phyloP scores from a whole-genome alignment of 2,888 invertebrate genomes.

The Drosophila mimetica region DNA sequence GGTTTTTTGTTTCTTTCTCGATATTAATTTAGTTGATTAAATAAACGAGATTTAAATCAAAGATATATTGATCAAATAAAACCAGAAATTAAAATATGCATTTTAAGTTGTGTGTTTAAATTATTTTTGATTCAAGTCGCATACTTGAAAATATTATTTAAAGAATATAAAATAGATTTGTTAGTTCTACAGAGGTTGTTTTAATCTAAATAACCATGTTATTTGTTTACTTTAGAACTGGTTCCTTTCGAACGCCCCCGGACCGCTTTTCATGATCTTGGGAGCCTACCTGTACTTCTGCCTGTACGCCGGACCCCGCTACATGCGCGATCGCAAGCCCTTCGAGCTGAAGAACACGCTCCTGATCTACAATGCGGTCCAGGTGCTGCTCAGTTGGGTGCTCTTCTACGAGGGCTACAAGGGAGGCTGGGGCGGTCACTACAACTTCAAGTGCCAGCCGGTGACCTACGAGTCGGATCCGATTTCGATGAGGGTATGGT shows the following conservation, averaged over 20 bases:
- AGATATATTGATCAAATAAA: too few relatives aligned
- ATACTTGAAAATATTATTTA: too few relatives aligned
- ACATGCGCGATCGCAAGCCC: slow-evolving; percentile 95
- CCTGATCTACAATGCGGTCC: slow-evolving; percentile 93
- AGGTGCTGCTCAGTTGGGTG: slow-evolving; percentile 93
- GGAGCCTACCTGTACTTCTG: slow-evolving; percentile 90
- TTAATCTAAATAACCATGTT: too few relatives aligned
- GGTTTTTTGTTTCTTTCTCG: too few relatives aligned
- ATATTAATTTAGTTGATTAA: too few relatives aligned
- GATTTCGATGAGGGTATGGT: slow-evolving; percentile 85
- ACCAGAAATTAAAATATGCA: too few relatives aligned
- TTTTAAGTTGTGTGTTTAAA: too few relatives aligned
- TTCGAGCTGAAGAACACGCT: slow-evolving; percentile 91
- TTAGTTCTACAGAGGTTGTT: too few relatives aligned
- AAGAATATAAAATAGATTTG: too few relatives aligned
- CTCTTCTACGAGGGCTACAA: slow-evolving; percentile 89
- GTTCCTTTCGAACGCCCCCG: slow-evolving; percentile 90
- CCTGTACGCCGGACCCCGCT: slow-evolving; percentile 91
- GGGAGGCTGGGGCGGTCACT: slow-evolving; percentile 87
- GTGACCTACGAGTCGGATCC: slow-evolving; percentile 88
- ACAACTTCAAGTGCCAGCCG: slow-evolving; percentile 89
- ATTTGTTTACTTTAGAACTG: slow-evolving; percentile 84
- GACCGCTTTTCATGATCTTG: slow-evolving; percentile 89
- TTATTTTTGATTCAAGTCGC: too few relatives aligned
- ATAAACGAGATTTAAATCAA: too few relatives aligned